These are phyloP conservation scores for Scaptomyza tumidula DNA, from an alignment of 2,888 invertebrate species.

Conservation along the genomic window DNA sequence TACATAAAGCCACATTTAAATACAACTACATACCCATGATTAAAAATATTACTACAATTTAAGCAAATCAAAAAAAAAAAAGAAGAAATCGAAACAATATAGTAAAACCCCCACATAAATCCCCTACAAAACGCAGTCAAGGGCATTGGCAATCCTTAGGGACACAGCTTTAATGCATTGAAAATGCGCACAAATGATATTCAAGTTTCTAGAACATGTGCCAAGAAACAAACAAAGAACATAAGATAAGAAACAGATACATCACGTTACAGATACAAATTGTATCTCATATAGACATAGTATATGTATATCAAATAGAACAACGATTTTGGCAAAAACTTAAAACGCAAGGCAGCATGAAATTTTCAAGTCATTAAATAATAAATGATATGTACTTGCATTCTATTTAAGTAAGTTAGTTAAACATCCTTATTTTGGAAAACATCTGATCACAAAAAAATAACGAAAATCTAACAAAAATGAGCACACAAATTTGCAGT, in stretches of 20 bases:
- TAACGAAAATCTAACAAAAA: constrained; percentile 52
- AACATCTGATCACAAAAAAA: constrained; percentile 84
- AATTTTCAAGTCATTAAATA: constrained; percentile 37
- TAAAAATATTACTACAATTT: constrained; percentile 76
- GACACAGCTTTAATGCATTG: constrained; percentile 66
- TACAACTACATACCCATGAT: constrained; percentile 74
- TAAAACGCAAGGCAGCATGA: constrained; percentile 15
- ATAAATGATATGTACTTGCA: constrained; percentile 36
- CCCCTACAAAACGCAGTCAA: constrained; percentile 25
- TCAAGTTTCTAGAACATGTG: constrained; percentile 71
- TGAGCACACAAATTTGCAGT: constrained; percentile 66
- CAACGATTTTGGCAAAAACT: constrained; percentile 39
- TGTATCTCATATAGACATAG: constrained; percentile 30
- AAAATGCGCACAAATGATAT: constrained; percentile 72
- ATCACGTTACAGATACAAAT: constrained; percentile 20
- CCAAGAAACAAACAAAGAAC: constrained; percentile 53
- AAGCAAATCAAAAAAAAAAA: constrained; percentile 65
- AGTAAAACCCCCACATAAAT: constrained; percentile 9
- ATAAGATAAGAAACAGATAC: constrained; percentile 33
- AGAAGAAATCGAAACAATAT: constrained; percentile 13
- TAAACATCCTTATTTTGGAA: constrained; percentile 83
- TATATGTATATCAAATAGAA: constrained; percentile 51
- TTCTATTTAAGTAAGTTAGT: constrained; percentile 66
- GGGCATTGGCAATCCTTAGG: constrained; percentile 47
- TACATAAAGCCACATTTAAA: constrained; percentile 68